Base-by-base conservation (phyloP, 2,888 invertebrate genomes). In the Pocota personata region DNA sequence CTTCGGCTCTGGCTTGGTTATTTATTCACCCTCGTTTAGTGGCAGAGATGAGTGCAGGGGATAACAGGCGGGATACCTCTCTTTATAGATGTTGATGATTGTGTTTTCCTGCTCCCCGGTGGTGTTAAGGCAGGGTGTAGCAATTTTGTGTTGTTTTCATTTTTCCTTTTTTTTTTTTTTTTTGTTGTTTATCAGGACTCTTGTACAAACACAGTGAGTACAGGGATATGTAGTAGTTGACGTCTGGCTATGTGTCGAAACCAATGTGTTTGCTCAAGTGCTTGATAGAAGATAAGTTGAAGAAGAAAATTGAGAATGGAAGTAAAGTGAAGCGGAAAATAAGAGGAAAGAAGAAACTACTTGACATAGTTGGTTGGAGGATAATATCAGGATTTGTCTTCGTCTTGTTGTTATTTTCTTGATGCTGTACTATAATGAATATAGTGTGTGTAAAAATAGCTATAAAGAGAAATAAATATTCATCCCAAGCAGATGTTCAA, bases 21-120 rank as follows among this genome's bases (percentile, higher is more conserved):
- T 86, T 80, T 86, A 86, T 80, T 86, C 80, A 80, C 80, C 80
- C 76, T 58, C 76, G 66, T 86, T 86, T 86, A 76, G 71, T 67
- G 75, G 57, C 32, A 79, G 40, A 75, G 79, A 83, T 84, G 79
- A 75, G 80, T 75, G 73, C 58, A 40, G 19, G 50, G 75, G 50
- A 75, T 57, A 79, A 60, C 71, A 72, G 40, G 32, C 55, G 57
- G 50, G 24, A 75, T 69, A 75, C 55, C 73, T 69, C 62, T 64
- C 46, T 35, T 14, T 55, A 43, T 66, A 46, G 57, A 73, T 75
- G 79, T 75, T 64, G 62, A 69, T 79, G 64, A 69, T 75, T 80
- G 84, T 80, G 52, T 75, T 79, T 24, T 30, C 55, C 8, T 48
- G 24, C 24, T 69, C 12, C 30, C 2, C 16, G 27, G 14, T 58